These are phyloP conservation scores for Periophthalmodon schlosseri DNA, from an alignment of 2,113 vertebrate species.

Conservation along the genomic window DNA sequence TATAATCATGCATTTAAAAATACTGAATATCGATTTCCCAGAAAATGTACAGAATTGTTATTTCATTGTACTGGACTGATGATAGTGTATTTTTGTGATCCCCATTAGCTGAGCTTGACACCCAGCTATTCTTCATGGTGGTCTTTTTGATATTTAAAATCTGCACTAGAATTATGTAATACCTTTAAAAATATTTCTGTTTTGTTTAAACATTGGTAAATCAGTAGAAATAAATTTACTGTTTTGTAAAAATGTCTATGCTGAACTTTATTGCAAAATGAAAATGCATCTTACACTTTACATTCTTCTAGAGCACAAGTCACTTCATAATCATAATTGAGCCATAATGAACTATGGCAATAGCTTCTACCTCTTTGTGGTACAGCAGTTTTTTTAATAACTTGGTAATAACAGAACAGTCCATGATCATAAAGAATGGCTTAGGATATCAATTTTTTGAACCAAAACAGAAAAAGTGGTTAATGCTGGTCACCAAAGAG, in stretches of 20 bases:
- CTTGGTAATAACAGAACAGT: background rate
- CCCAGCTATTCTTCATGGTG: background rate
- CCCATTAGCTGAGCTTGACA: background rate
- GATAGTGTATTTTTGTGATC: background rate
- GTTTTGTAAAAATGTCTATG: background rate
- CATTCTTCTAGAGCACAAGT: background rate
- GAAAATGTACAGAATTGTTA: background rate
- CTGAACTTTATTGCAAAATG: constrained; percentile 3
- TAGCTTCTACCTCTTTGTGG: background rate
- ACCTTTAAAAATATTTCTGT: too few relatives aligned
- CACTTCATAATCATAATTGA: background rate
- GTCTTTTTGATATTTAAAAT: background rate
- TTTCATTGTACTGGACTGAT: background rate
- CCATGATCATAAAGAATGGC: background rate
- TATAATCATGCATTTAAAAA: background rate
- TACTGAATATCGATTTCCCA: background rate
- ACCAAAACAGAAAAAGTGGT: background rate
- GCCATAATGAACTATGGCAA: background rate
- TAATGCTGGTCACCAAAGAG: background rate
- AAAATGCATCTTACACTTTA: background rate
- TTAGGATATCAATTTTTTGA: background rate
- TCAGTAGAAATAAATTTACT: background rate
- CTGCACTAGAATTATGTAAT: background rate
- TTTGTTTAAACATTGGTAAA: too few relatives aligned
- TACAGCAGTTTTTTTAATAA: background rate